Evolutionary conservation across 2,797 vertebrate species (phyloP).

Genomic region (Paramormyrops hopkinsi): DNA sequence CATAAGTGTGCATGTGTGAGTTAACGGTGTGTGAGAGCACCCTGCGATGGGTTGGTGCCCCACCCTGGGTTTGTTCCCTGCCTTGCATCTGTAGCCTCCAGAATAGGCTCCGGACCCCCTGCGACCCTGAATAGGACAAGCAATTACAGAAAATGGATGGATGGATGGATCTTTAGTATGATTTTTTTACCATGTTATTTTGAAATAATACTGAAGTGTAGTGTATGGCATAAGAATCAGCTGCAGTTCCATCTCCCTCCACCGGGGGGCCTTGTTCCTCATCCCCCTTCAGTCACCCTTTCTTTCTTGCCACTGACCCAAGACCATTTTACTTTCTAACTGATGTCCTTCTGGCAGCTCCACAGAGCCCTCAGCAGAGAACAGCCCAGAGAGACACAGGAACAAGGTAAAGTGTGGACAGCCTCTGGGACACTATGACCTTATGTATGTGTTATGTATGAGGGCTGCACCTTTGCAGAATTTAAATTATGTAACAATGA

Average conservation of each 20-base stretch:
- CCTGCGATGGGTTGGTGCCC: neutral
- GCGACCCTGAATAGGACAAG: neutral
- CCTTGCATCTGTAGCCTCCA: neutral
- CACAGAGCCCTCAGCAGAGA: conserved; percentile 69
- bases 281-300: neutral
- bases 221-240: neutral
- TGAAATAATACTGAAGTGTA: neutral
- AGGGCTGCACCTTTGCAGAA: neutral
- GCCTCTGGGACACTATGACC: neutral
- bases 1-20: neutral
- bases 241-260: neutral
- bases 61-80: neutral
- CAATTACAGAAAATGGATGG: neutral
- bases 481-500: neutral
- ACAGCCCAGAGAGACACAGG: conserved; percentile 73
- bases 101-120: neutral
- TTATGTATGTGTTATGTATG: neutral
- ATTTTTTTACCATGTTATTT: neutral
- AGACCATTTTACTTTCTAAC: conserved; percentile 19
- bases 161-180: neutral
- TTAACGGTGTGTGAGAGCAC: neutral
- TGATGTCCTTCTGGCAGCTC: conserved; percentile 60
- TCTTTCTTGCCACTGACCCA: neutral
- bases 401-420: conserved; percentile 68
- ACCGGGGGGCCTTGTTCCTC: neutral